Evolutionary conservation across 2,888 invertebrate genomes (phyloP), one percentile per base, ranked within the genome.

Genomic region (Pandemis corylana): DNA sequence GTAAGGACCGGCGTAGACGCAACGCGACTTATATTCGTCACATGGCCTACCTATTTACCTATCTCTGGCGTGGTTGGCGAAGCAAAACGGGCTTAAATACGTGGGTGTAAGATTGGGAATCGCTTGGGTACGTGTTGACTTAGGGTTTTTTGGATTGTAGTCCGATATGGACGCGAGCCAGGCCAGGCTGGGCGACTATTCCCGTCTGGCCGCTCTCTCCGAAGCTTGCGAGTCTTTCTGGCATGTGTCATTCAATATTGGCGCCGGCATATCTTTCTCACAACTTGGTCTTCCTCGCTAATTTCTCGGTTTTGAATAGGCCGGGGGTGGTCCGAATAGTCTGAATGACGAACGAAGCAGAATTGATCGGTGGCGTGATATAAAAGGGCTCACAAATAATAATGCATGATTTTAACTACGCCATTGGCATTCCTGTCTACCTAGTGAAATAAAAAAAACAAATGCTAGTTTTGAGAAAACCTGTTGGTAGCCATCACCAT

Each of bases 151-250:
- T 82, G 80, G 79, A 81, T 79, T 80, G 81, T 78, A 79, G 78
- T 80, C 78, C 77, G 78, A 84, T 83, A 92, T 94, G 94, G 94
- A 92, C 91, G 88, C 82, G 83, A 85, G 94, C 94, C 94, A 94
- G 92, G 94, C 93, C 94, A 90, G 94, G 93, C 82, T 85, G 85
- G 84, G 91, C 84, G 93, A 92, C 94, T 94, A 94, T 94, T 94
- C 94, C 94, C 93, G 94, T 93, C 94, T 92, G 87, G 88, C 89
- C 83, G 84, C 89, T 87, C 88, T 86, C 87, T 88, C 89, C 87
- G 85, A 89, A 88, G 87, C 84, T 86, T 82, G 84, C 86, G 81
- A 86, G 86, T 85, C 85, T 85, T 86, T 87, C 87, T 86, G 87
- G 87, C 90, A 85, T 85, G 80, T 89, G 87, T 87, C 90, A 88